Evolutionary conservation across 2,113 vertebrate genomes (phyloP).

Genomic region (Tetraodon nigroviridis): DNA sequence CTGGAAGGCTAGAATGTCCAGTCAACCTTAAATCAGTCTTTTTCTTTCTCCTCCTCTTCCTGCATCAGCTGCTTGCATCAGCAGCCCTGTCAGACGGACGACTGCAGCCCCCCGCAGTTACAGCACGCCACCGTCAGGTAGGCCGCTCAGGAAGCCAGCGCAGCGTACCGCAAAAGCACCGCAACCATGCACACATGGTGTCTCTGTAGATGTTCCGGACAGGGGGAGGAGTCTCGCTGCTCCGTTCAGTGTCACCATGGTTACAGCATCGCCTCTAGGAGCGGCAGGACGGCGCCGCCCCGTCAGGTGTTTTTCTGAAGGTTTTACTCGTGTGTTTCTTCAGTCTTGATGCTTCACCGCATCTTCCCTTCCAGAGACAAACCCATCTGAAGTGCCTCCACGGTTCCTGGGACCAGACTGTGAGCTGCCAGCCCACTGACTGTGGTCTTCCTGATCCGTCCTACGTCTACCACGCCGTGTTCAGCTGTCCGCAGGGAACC

Average conservation of each 20-base stretch:
- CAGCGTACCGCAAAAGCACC: not conserved
- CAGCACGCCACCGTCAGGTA: constrained; percentile 77
- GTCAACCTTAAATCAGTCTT: not conserved
- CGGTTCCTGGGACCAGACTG: constrained; percentile 82
- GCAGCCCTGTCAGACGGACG: constrained; percentile 66
- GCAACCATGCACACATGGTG: constrained; percentile 30
- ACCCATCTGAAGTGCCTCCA: constrained; percentile 77
- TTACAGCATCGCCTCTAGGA: constrained; percentile 67
- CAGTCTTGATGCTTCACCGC: not conserved
- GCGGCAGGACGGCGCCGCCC: constrained; percentile 63
- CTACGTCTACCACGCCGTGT: constrained; percentile 83
- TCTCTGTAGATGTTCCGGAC: constrained; percentile 62
- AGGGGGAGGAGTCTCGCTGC: constrained; percentile 71
- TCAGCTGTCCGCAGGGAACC: constrained; percentile 85
- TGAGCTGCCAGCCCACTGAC: constrained; percentile 82
- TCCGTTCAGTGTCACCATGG: constrained; percentile 77
- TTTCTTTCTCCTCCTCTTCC: constrained; percentile 10
- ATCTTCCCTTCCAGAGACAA: constrained; percentile 61
- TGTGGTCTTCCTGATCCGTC: constrained; percentile 82
- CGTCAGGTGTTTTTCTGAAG: constrained; percentile 67
- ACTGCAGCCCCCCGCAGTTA: constrained; percentile 63
- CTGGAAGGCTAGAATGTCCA: too few species aligned
- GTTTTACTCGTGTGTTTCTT: too few species aligned
- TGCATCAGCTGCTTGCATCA: constrained; percentile 69
- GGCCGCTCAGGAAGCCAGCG: constrained; percentile 13